These are phyloP conservation scores for Sthenelais limicola DNA, from an alignment of 2,888 invertebrate genomes.

Conservation along the genomic window DNA sequence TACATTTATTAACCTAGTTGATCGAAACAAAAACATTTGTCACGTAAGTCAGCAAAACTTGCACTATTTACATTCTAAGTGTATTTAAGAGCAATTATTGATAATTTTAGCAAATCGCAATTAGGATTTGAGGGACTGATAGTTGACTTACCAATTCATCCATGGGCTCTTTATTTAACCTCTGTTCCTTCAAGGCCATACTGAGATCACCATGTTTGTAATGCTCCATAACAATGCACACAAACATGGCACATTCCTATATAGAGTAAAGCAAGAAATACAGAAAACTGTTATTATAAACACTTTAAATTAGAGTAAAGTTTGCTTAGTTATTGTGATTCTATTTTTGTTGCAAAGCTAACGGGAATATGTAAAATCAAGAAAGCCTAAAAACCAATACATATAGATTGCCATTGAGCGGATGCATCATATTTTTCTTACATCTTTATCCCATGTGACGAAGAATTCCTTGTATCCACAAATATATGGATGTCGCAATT, in stretches of 20 bases:
- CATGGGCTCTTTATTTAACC: conserved; percentile 57
- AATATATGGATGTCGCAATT: conserved; percentile 65
- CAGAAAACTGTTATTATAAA: no score
- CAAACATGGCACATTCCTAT: conserved; percentile 67
- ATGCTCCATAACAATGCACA: conserved; percentile 68
- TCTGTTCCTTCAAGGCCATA: conserved; percentile 55
- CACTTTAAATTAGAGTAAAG: no score
- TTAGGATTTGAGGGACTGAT: no score
- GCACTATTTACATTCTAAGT: no score
- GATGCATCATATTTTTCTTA: conserved; percentile 47
- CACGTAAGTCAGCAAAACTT: no score
- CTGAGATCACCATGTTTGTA: conserved; percentile 65
- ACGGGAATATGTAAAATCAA: no score
- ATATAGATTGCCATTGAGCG: neutral
- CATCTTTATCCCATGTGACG: conserved; percentile 69
- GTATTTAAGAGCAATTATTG: neutral
- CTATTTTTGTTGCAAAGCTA: no score
- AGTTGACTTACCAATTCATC: conserved; percentile 59
- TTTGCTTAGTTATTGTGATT: no score
- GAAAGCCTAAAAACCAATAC: no score
- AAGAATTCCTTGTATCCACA: conserved; percentile 69
- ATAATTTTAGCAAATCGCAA: neutral
- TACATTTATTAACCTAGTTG: no score
- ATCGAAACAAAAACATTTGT: no score
- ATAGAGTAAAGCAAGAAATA: neutral